Base-by-base conservation (phyloP, 2,888 invertebrate species). In the Panzeria rudis region DNA sequence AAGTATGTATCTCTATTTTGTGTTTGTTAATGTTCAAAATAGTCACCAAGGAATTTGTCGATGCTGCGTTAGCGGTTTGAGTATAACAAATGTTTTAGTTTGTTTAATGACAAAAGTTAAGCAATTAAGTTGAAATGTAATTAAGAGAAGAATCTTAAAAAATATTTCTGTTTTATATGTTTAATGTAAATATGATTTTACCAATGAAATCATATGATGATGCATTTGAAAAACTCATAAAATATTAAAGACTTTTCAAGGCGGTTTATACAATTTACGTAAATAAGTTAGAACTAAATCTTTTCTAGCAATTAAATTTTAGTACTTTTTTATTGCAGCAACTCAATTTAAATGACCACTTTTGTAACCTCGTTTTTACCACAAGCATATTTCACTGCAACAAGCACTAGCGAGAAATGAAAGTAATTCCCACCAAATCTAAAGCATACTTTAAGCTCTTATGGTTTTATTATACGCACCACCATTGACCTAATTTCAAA, bases 61-160 rank as follows among this genome's bases (percentile, higher is more conserved):
- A 11, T 64, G 4, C 29, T 5, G 52, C 13, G 54, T 54, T 15
- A 54, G 32, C 41, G 54, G 17, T 66, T 68, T 56, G 56, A 11
- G 41, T 8, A 29, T 64, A 38, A 17, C n/a, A 15, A 7, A 11
- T 71, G 17, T 56, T 61, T 38, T 8, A 15, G n/a, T 44, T 64
- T 38, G 23, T 35, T 32, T 82, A 82, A 82, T 76, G 71, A 69
- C 76, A 56, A 76, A 82, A 82, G 75, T 76, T 82, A 50, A 17
- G 75, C 64, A 76, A 82, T 71, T 69, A 75, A 76, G 44, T 68
- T 29, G 20, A 56, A 23, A 54, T 44, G 62, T 76, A 68, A 76
- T 62, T 59, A 82, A 69, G 32, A 64, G 17, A 2, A 29, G 29
- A 29, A 29, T 9, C 29, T 35, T 23, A 64, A 62, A 29, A 44